Base-by-base conservation (phyloP, 2,797 vertebrate genomes). In the Sebastolobus altivelis region DNA sequence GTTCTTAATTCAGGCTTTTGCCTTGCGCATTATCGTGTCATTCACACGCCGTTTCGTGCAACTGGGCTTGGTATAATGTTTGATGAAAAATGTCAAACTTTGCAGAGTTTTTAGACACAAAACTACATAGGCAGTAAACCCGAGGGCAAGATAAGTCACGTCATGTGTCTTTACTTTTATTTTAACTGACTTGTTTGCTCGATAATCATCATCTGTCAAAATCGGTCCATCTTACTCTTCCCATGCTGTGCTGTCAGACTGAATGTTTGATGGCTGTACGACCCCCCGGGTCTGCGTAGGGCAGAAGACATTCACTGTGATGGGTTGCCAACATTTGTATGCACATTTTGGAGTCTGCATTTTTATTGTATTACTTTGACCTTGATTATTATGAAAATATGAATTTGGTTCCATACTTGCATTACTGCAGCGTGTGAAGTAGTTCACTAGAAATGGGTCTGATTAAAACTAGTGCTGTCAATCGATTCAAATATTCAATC, bases 351-450 rank as follows among this genome's bases (percentile, higher is more conserved):
- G 5, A 59, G 37, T 59, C 56, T 65, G 8, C 27, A 55, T 78
- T 84, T 79, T 70, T 37, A 61, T 77, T 76, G 56, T 72, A 88
- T 85, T 62, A 77, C 71, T 86, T 78, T 79, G 74, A 82, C 67
- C 54, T 75, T 77, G 65, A 58, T 80, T 40, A 55, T 67, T 73
- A 71, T 67, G n/a, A n/a, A n/a, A n/a, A n/a, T n/a, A n/a, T n/a
- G n/a, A n/a, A n/a, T n/a, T n/a, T n/a, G n/a, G n/a, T n/a, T n/a
- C n/a, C n/a, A n/a, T n/a, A n/a, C n/a, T n/a, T n/a, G n/a, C n/a
- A n/a, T n/a, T n/a, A n/a, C n/a, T n/a, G n/a, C n/a, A n/a, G n/a
- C n/a, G n/a, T n/a, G n/a, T n/a, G n/a, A n/a, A n/a, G n/a, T n/a
- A n/a, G n/a, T n/a, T n/a, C n/a, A n/a, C n/a, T n/a, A n/a, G n/a